These are phyloP conservation scores for Myripristis jacobus DNA, from an alignment of 2,797 vertebrate genomes.

Conservation along the genomic window DNA sequence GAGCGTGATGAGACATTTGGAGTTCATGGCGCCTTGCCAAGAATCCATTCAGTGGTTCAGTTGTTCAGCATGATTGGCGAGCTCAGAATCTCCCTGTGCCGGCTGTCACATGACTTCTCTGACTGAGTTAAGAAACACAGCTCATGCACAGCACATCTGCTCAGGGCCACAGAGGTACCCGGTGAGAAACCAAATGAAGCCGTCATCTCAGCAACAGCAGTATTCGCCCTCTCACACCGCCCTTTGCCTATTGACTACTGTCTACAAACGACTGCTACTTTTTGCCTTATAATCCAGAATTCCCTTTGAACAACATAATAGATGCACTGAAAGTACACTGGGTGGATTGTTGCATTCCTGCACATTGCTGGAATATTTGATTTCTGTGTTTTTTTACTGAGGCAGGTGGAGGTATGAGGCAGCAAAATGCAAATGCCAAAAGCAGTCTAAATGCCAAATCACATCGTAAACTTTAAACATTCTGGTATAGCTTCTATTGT, in stretches of 20 bases:
- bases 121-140: slow-evolving; percentile 63
- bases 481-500: too few relatives aligned
- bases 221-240: slow-evolving; percentile 45
- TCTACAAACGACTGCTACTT: slow-evolving; percentile 39
- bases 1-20: not conserved
- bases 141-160: slow-evolving; percentile 57
- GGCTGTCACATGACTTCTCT: slow-evolving; percentile 66
- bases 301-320: slow-evolving; percentile 1
- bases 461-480: too few relatives aligned
- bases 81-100: slow-evolving; percentile 60
- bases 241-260: slow-evolving; percentile 32
- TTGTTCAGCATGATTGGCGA: slow-evolving; percentile 45
- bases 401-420: not conserved
- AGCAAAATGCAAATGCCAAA: slow-evolving; percentile 7
- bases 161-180: slow-evolving; percentile 52
- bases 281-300: slow-evolving; percentile 26
- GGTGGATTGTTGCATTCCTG: not conserved
- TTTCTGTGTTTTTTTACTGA: not conserved
- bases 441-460: not conserved
- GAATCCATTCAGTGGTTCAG: too few relatives aligned
- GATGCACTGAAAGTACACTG: not conserved
- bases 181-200: slow-evolving; percentile 59
- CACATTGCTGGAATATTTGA: not conserved
- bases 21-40: too few relatives aligned
- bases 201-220: slow-evolving; percentile 30